phyloP scores from a whole-genome alignment of 1,140 invertebrate genomes.

The Mercenaria mercenaria region DNA sequence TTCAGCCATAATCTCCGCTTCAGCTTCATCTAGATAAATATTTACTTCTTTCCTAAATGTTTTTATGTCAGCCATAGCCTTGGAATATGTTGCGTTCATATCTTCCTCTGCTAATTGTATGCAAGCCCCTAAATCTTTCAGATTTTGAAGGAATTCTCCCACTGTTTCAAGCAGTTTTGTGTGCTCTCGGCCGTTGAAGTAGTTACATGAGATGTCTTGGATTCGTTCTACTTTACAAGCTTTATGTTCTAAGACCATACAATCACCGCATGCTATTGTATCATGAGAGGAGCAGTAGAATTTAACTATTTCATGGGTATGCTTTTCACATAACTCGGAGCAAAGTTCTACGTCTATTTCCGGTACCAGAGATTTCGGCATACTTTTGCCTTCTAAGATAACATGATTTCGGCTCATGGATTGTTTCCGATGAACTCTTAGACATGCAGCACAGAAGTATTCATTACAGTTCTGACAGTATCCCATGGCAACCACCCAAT shows the following conservation, averaged over 20 bases:
- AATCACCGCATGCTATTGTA: neutral
- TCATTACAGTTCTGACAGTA: constrained; percentile 2
- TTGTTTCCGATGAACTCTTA: neutral
- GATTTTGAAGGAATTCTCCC: neutral
- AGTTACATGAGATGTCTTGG: neutral
- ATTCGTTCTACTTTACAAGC: constrained; percentile 1
- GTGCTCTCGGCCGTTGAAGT: neutral
- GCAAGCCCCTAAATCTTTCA: neutral
- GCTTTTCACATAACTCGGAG: neutral
- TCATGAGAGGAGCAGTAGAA: neutral
- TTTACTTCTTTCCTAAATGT: neutral
- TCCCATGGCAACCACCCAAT: neutral
- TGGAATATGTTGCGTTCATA: neutral
- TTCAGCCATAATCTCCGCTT: neutral
- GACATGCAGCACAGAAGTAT: neutral
- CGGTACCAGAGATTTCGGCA: neutral
- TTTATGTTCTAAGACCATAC: constrained; percentile 8
- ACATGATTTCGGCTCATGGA: neutral
- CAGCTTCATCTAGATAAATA: neutral
- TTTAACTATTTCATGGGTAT: neutral
- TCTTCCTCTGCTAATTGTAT: neutral
- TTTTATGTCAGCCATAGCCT: neutral
- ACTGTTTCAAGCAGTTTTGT: neutral
- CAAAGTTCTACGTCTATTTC: neutral
- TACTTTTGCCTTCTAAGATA: neutral